These are phyloP conservation scores for Chromoteleia sp. DNA, from an alignment of 2,888 invertebrate species.

Conservation along the genomic window DNA sequence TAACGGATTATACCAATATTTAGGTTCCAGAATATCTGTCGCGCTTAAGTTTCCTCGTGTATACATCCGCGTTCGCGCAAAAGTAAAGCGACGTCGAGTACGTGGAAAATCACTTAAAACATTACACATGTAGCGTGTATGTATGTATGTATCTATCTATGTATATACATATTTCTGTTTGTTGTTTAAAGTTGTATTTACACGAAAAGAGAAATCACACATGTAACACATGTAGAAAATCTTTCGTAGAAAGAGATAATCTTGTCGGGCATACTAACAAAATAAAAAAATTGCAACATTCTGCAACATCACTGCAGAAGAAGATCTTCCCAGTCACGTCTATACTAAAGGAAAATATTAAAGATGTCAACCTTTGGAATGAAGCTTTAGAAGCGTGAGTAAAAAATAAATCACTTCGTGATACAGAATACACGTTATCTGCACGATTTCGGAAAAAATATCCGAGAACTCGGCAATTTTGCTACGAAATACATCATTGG, in stretches of 20 bases:
- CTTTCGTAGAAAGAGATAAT: conserved; percentile 8
- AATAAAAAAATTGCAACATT: conserved; percentile 7
- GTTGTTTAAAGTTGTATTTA: not conserved
- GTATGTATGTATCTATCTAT: too few species aligned
- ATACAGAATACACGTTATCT: too few species aligned
- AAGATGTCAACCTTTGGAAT: conserved; percentile 1
- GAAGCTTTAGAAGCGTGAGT: not conserved
- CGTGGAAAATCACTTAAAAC: conserved; percentile 25
- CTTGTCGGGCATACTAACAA: not conserved
- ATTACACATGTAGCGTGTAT: not conserved
- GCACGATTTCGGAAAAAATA: too few species aligned
- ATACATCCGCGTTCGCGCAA: conserved; percentile 13
- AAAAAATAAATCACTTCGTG: not conserved
- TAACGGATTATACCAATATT: conserved; percentile 19
- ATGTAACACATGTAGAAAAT: not conserved
- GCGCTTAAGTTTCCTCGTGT: not conserved
- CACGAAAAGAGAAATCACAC: not conserved
- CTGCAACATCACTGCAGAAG: conserved; percentile 1
- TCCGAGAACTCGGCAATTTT: too few species aligned
- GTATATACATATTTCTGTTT: too few species aligned
- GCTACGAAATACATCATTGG: too few species aligned
- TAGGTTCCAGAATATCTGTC: conserved; percentile 13
- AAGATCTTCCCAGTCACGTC: conserved; percentile 6
- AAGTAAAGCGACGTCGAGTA: conserved; percentile 14
- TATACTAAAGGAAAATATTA: not conserved